Conservation (phyloP, 2,888 invertebrate genomes). For the Dione juno region DNA sequence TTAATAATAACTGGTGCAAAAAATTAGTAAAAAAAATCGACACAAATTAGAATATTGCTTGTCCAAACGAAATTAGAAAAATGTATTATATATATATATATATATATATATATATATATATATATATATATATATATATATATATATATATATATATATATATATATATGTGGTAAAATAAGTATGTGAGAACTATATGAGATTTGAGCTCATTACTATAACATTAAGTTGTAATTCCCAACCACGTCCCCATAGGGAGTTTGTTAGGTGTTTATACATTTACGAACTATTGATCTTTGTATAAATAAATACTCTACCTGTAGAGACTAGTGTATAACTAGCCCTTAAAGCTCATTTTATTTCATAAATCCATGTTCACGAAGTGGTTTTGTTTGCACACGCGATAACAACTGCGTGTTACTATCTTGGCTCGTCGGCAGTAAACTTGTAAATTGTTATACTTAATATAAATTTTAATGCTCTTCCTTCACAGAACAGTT, state of each 20-base stretch:
- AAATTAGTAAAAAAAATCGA: too few species aligned
- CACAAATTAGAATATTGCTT: too few species aligned
- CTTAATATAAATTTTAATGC: slow-evolving; percentile 47
- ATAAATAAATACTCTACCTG: not conserved
- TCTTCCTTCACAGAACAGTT: slow-evolving; percentile 45
- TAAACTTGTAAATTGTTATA: slow-evolving; percentile 47
- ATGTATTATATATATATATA: too few species aligned
- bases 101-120: too few species aligned
- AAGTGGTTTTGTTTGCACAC: slow-evolving; percentile 42
- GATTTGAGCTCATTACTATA: too few species aligned
- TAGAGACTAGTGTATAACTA: not conserved
- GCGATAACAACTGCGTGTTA: slow-evolving; percentile 45
- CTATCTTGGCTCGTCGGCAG: slow-evolving; percentile 43
- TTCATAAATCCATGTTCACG: slow-evolving; percentile 38
- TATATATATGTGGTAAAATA: too few species aligned
- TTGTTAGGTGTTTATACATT: not conserved
- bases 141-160: too few species aligned
- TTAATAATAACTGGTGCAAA: not conserved
- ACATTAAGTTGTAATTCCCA: too few species aligned
- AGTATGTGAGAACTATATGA: too few species aligned
- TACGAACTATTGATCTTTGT: not conserved
- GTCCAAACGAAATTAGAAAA: too few species aligned
- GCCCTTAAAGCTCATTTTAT: slow-evolving; percentile 34
- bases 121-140: too few species aligned
- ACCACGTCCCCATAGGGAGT: too few species aligned